Percentiles rank a stretch among this genome's conserved stretches.
Conservation (phyloP, 2,113 vertebrate genomes). For the Microtus richardsoni region DNA sequence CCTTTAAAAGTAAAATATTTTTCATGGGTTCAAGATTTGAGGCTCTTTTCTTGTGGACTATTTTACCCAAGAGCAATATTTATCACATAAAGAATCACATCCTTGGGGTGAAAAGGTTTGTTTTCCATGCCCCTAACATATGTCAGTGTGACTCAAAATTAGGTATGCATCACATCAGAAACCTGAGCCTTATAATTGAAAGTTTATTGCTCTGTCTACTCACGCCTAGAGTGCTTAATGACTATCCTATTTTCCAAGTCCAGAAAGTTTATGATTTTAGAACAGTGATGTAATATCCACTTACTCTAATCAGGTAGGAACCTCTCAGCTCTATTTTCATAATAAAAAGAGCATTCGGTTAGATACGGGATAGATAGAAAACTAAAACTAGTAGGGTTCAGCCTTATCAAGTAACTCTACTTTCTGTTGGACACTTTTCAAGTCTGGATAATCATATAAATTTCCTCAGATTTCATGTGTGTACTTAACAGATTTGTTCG, state of each 20-base stretch:
- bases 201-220: conserved; percentile 62
- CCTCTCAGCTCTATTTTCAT: conserved; percentile 20
- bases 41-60: neutral
- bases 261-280: conserved; percentile 32
- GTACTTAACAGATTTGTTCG: conserved; percentile 43
- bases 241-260: neutral
- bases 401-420: neutral
- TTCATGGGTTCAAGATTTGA: neutral
- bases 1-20: neutral
- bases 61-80: neutral
- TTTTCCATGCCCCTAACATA: conserved; percentile 47
- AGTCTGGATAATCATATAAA: conserved; percentile 38
- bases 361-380: neutral
- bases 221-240: neutral
- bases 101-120: conserved; percentile 40
- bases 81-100: conserved; percentile 39
- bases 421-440: conserved; percentile 10
- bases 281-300: neutral
- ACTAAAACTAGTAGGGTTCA: neutral
- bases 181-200: conserved; percentile 56
- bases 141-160: conserved; percentile 55
- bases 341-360: neutral
- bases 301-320: conserved; percentile 4
- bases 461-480: neutral
- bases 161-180: conserved; percentile 53